These are phyloP conservation scores for Stomatorhinus walkeri DNA, from an alignment of 2,797 vertebrate genomes.

Conservation along the genomic window DNA sequence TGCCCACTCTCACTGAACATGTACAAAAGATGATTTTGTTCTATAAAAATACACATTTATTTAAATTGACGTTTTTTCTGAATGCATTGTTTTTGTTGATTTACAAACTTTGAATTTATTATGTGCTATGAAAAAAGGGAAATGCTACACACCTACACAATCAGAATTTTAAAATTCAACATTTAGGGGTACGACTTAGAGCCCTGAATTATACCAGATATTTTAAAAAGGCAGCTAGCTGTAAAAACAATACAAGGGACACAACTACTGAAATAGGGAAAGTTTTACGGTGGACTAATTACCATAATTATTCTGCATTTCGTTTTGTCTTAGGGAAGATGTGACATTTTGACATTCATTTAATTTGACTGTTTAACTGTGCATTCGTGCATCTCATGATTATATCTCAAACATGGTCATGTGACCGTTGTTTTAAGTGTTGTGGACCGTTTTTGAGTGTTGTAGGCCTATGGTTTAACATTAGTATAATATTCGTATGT, in stretches of 20 bases:
- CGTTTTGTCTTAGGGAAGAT: neutral
- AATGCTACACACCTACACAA: neutral
- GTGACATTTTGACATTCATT: neutral
- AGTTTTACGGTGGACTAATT: neutral
- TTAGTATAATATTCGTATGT: neutral
- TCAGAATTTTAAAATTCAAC: neutral
- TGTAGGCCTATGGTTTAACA: neutral
- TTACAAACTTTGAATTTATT: neutral
- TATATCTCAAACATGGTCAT: neutral
- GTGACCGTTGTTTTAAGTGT: neutral
- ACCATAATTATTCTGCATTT: conserved; percentile 2
- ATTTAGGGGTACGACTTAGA: neutral
- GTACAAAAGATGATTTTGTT: neutral
- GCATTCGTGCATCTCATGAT: conserved; percentile 1
- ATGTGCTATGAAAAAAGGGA: neutral
- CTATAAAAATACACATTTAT: neutral
- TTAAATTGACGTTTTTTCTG: neutral
- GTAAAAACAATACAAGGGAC: neutral
- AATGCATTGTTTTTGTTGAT: neutral
- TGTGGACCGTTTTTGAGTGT: neutral
- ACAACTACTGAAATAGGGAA: neutral
- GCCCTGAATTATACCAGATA: neutral
- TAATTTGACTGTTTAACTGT: neutral
- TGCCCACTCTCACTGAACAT: neutral
- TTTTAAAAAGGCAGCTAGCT: neutral